Evolutionary conservation across 1,140 invertebrate genomes (phyloP).

Genomic region (Drosophila tani): DNA sequence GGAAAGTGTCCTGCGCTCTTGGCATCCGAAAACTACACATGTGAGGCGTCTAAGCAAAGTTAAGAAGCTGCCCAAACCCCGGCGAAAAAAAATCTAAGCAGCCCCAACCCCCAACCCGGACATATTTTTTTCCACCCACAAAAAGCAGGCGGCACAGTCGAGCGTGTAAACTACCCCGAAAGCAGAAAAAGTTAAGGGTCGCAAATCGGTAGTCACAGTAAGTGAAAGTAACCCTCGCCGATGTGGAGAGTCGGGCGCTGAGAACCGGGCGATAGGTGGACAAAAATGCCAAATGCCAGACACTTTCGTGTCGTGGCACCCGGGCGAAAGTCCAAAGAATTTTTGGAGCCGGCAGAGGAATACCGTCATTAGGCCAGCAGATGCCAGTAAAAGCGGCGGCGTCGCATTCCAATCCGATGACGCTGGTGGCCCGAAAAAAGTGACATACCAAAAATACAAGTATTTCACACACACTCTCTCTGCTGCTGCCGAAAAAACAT

Average conservation of each 20-base stretch:
- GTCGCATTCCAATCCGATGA: conserved; percentile 73
- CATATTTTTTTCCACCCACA: conserved; percentile 17
- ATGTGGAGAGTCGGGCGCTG: conserved; percentile 73
- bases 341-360: conserved; percentile 74
- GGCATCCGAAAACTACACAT: conserved; percentile 78
- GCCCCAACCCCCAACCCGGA: not conserved
- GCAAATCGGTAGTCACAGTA: conserved; percentile 48
- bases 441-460: conserved; percentile 4
- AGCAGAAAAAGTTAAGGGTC: conserved; percentile 35
- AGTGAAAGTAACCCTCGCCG: conserved; percentile 83
- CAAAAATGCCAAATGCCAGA: conserved; percentile 6
- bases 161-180: conserved; percentile 59
- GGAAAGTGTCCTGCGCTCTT: conserved; percentile 81
- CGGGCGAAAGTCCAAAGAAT: conserved; percentile 57
- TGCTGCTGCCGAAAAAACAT: conserved; percentile 15
- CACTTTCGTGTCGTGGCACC: not conserved
- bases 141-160: conserved; percentile 21
- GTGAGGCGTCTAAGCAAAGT: conserved; percentile 62
- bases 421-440: conserved; percentile 46
- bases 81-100: conserved; percentile 19
- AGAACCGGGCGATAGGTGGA: conserved; percentile 65
- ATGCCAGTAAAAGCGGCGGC: conserved; percentile 49
- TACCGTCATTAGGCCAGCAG: conserved; percentile 83
- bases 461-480: not conserved
- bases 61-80: conserved; percentile 58